These are phyloP conservation scores for Tympanoctomys barrerae DNA, from an alignment of 2,797 vertebrate genomes.

Conservation along the genomic window DNA sequence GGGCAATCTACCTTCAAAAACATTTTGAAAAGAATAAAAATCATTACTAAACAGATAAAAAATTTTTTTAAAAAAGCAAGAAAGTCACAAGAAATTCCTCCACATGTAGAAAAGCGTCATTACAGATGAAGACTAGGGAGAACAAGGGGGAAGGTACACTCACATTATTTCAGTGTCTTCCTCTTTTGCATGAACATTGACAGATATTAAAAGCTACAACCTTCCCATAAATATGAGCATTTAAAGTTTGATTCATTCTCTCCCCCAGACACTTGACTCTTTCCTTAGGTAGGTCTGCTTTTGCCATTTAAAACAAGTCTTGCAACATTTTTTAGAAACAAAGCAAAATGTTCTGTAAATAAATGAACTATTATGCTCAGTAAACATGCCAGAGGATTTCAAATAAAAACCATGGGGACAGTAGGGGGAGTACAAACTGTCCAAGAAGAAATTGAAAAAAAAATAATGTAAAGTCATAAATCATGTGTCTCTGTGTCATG, in stretches of 20 bases:
- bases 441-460: slow-evolving; percentile 65
- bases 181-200: background rate
- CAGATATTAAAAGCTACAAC: background rate
- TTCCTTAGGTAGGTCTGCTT: slow-evolving; percentile 75
- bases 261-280: slow-evolving; percentile 67
- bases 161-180: slow-evolving; percentile 1
- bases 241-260: slow-evolving; percentile 38
- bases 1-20: slow-evolving; percentile 21
- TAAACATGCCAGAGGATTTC: slow-evolving; percentile 81
- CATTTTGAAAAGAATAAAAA: slow-evolving; percentile 63
- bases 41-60: slow-evolving; percentile 32
- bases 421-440: slow-evolving; percentile 65
- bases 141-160: background rate
- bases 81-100: slow-evolving; percentile 31
- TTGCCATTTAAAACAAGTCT: slow-evolving; percentile 80
- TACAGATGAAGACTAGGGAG: background rate
- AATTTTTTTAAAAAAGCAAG: background rate
- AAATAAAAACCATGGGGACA: slow-evolving; percentile 78
- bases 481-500: slow-evolving; percentile 47
- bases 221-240: background rate
- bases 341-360: slow-evolving; percentile 82
- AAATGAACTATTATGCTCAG: slow-evolving; percentile 82
- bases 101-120: background rate
- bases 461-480: slow-evolving; percentile 59
- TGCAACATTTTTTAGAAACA: slow-evolving; percentile 82